Evolutionary conservation across 2,113 vertebrate species (phyloP).

Genomic region (Harpagus bidentatus): DNA sequence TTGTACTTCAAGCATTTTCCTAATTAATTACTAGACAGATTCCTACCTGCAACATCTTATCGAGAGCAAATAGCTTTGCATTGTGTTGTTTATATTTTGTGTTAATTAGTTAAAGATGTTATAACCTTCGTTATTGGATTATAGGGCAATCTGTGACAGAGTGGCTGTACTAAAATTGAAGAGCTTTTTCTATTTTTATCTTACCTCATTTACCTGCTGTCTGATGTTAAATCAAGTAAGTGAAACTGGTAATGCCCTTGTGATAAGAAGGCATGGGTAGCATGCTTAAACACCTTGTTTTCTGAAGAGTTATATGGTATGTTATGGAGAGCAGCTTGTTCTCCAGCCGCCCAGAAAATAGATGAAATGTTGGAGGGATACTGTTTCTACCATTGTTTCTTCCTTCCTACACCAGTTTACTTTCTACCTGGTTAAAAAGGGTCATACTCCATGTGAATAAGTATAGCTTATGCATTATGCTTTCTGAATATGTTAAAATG

Average conservation of each 20-base stretch:
- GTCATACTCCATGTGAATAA: not conserved
- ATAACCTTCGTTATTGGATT: conserved; percentile 21
- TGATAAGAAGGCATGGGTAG: not conserved
- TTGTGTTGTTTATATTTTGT: not conserved
- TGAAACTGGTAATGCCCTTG: conserved; percentile 20
- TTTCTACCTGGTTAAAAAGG: not conserved
- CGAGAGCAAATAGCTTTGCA: not conserved
- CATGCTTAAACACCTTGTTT: conserved; percentile 1
- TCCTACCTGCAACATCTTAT: not conserved
- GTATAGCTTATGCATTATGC: not conserved
- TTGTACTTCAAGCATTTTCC: not conserved
- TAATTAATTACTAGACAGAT: not conserved
- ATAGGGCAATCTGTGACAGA: not conserved
- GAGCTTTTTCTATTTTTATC: conserved; percentile 43
- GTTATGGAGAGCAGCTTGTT: not conserved
- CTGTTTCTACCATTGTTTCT: not conserved
- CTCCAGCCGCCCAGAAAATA: not conserved
- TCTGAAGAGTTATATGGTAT: not conserved
- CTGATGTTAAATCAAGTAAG: conserved; percentile 50
- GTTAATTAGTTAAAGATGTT: conserved; percentile 29
- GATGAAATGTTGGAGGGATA: not conserved
- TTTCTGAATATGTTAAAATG: not conserved
- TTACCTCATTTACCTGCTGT: conserved; percentile 47
- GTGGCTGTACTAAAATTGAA: conserved; percentile 7
- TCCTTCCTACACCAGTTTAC: not conserved